Evolutionary conservation across 2,888 invertebrate species (phyloP).

Genomic region (Caradrina kadenii): DNA sequence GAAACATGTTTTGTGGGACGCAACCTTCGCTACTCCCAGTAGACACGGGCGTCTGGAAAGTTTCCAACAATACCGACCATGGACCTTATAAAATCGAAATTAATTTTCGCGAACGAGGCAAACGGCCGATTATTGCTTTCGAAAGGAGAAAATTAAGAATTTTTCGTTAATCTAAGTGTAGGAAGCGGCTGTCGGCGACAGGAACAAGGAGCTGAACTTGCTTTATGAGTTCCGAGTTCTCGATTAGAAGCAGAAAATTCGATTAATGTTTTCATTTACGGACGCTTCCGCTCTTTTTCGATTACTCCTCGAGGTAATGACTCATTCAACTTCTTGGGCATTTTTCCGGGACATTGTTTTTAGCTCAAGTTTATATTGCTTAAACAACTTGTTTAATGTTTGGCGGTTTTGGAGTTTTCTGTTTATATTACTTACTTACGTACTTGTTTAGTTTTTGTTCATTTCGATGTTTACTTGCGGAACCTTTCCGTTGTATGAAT

Average conservation of each 20-base stretch:
- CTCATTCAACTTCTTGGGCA: conserved; percentile 65
- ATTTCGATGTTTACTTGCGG: conserved; percentile 2
- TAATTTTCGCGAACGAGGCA: conserved; percentile 70
- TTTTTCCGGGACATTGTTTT: conserved; percentile 54
- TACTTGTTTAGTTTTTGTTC: conserved; percentile 7
- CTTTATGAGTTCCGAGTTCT: conserved; percentile 82
- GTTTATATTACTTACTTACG: conserved; percentile 4
- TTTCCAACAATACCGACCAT: conserved; percentile 67
- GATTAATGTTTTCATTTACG: conserved; percentile 77
- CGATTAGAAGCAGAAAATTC: conserved; percentile 79
- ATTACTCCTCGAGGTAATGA: conserved; percentile 67
- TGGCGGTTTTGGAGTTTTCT: conserved; percentile 30
- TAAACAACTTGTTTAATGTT: conserved; percentile 45
- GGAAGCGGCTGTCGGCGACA: conserved; percentile 77
- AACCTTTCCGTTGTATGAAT: conserved; percentile 7
- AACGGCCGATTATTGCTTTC: conserved; percentile 76
- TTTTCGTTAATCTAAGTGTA: conserved; percentile 72
- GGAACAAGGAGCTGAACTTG: conserved; percentile 68
- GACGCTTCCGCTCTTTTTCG: conserved; percentile 62
- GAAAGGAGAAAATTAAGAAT: conserved; percentile 77
- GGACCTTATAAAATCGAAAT: conserved; percentile 73
- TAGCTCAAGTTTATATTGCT: conserved; percentile 51
- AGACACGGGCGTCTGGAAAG: conserved; percentile 67
- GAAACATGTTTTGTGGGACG: conserved; percentile 45
- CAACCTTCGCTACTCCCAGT: conserved; percentile 34